Conservation (phyloP, 2,113 vertebrate species). For the Perognathus longimembris region DNA sequence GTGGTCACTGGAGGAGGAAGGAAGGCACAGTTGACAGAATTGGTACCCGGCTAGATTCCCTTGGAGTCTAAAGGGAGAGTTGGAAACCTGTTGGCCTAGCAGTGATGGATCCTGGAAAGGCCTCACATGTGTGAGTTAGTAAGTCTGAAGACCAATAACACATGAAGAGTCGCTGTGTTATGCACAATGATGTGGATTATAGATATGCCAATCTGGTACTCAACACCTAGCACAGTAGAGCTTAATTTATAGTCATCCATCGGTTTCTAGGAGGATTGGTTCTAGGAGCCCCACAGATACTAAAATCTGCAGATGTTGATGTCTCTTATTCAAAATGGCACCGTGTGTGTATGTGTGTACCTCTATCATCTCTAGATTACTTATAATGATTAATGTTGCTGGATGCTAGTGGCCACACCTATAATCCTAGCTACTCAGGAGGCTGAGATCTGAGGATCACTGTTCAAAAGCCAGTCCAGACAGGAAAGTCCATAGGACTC, state of each 20-base stretch:
- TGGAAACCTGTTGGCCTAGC: not conserved
- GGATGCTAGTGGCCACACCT: too few relatives aligned
- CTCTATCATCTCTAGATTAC: not conserved
- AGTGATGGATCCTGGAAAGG: not conserved
- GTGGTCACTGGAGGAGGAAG: not conserved
- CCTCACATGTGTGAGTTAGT: not conserved
- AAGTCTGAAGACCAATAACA: not conserved
- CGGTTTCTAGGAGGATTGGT: not conserved
- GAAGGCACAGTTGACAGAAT: not conserved
- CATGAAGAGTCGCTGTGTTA: not conserved
- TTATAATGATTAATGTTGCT: not conserved
- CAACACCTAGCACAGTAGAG: not conserved
- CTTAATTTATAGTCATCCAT: not conserved
- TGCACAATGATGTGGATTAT: not conserved
- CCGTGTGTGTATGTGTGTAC: not conserved
- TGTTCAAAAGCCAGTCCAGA: too few relatives aligned
- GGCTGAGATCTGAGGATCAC: too few relatives aligned
- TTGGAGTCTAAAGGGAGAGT: not conserved
- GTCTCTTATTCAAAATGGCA: not conserved
- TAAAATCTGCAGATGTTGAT: not conserved
- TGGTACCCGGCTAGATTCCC: not conserved
- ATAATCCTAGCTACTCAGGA: too few relatives aligned
- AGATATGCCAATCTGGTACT: not conserved
- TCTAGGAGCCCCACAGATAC: not conserved
- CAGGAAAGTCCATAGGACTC: too few relatives aligned